Conservation (phyloP, 2,113 vertebrate genomes). For the Ondatra zibethicus region DNA sequence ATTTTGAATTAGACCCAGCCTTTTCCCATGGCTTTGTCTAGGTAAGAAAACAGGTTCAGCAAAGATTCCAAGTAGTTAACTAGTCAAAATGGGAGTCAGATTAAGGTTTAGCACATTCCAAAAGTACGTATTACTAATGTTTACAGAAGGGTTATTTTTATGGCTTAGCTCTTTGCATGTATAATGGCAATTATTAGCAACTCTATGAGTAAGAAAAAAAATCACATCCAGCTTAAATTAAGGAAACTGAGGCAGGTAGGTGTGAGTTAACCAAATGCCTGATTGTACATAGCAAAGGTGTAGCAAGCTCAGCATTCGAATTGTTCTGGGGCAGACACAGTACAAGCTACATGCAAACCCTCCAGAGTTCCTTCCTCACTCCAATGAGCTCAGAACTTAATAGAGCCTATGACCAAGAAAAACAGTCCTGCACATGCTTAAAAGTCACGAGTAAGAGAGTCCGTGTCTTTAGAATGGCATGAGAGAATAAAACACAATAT, state of each 20-base stretch:
- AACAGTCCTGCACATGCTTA: not conserved
- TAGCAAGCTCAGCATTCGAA: too few relatives aligned
- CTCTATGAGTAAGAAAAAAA: not conserved
- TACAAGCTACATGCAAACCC: too few relatives aligned
- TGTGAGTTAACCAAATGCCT: not conserved
- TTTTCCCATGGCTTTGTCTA: not conserved
- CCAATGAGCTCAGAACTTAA: not conserved
- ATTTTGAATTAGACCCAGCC: not conserved
- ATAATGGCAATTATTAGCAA: not conserved
- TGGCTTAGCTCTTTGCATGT: not conserved
- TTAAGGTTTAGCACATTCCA: not conserved
- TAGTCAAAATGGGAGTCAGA: not conserved
- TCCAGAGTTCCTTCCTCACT: not conserved
- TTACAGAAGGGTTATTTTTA: not conserved
- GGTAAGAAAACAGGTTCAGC: not conserved
- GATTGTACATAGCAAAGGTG: not conserved
- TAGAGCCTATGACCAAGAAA: not conserved
- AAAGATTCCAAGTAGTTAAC: conserved; percentile 7
- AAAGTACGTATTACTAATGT: conserved; percentile 6
- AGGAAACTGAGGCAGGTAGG: not conserved
- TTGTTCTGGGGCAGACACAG: not conserved
- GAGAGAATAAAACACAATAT: not conserved
- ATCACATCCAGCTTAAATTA: not conserved
- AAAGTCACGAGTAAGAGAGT: not conserved
- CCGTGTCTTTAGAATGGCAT: not conserved